Conservation (phyloP, 2,113 vertebrate genomes). For the Sitta europaea region DNA sequence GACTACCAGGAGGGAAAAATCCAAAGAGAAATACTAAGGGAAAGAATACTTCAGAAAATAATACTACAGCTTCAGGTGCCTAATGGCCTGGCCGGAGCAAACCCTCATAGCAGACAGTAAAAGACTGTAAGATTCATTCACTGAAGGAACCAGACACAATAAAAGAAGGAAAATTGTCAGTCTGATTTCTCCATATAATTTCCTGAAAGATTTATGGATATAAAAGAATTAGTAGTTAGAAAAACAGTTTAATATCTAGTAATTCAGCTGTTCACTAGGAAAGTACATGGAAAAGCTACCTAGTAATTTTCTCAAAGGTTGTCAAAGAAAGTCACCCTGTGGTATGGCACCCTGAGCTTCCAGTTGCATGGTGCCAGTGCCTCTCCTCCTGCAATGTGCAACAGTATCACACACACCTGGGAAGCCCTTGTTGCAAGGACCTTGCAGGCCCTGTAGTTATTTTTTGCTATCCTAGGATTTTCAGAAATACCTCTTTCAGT, state of each 20-base stretch:
- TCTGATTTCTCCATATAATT: background rate
- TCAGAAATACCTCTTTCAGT: background rate
- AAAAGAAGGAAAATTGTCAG: background rate
- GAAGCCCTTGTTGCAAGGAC: background rate
- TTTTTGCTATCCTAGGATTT: background rate
- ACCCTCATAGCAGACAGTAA: background rate
- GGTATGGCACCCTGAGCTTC: background rate
- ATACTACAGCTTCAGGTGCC: background rate
- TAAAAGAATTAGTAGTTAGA: background rate
- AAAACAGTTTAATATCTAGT: background rate
- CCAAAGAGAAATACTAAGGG: background rate
- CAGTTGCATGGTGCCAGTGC: background rate
- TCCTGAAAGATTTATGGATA: background rate
- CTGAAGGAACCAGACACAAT: background rate
- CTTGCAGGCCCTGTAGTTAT: background rate
- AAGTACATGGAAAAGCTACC: background rate
- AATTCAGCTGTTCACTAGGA: background rate
- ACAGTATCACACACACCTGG: too few species aligned
- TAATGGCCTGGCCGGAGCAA: background rate
- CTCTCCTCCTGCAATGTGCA: background rate
- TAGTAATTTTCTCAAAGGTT: background rate
- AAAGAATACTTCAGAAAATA: background rate
- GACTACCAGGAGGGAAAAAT: background rate
- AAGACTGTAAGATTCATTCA: background rate
- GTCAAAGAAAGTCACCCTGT: background rate